phyloP scores from a whole-genome alignment of 2,797 vertebrate species.

The Zalophus californianus region DNA sequence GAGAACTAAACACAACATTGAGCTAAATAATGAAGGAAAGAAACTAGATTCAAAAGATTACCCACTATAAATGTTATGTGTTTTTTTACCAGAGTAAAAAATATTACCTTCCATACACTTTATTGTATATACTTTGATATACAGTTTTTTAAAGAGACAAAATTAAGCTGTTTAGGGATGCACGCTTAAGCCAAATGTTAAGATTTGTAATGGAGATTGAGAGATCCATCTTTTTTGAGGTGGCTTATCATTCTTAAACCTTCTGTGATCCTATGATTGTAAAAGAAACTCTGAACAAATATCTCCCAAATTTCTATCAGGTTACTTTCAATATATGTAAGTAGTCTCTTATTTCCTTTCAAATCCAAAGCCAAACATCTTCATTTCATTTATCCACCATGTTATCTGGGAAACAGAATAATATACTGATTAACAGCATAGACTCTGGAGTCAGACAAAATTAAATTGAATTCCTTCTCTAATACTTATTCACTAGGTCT shows the following conservation, averaged over 20 bases:
- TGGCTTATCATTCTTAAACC: slow-evolving; percentile 25
- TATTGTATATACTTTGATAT: neutral
- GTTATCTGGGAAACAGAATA: neutral
- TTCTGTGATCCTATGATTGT: neutral
- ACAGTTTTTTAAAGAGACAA: neutral
- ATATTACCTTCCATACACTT: neutral
- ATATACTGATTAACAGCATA: neutral
- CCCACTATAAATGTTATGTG: neutral
- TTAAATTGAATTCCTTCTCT: slow-evolving; percentile 20
- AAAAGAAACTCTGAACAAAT: slow-evolving; percentile 1
- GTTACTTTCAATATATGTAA: neutral
- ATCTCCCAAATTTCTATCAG: neutral
- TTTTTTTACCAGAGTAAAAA: neutral
- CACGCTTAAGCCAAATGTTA: neutral
- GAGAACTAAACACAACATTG: neutral
- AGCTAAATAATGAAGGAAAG: neutral
- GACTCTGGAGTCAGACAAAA: slow-evolving; percentile 51
- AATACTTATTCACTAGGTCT: neutral
- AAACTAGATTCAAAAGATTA: slow-evolving; percentile 43
- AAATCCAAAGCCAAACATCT: slow-evolving; percentile 29
- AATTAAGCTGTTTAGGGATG: neutral
- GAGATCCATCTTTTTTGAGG: slow-evolving; percentile 21
- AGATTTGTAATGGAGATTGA: neutral
- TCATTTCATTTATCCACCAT: slow-evolving; percentile 2
- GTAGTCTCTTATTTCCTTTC: neutral